phyloP scores from a whole-genome alignment of 2,888 invertebrate species.

The Patella pellucida region DNA sequence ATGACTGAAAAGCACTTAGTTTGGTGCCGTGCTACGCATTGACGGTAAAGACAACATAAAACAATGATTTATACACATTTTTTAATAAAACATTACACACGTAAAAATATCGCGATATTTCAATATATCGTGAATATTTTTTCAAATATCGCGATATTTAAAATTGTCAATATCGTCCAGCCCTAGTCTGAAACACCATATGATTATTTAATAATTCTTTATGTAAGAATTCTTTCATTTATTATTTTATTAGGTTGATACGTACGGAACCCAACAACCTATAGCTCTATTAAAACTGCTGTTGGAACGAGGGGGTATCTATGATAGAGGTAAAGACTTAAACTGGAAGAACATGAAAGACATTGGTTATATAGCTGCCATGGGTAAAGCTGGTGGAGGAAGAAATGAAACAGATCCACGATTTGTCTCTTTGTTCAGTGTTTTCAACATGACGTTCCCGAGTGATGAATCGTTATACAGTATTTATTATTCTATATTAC shows the following conservation, averaged over 20 bases:
- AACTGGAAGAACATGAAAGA: conserved; percentile 91
- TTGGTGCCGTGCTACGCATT: too few species aligned
- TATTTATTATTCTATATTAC: conserved; percentile 86
- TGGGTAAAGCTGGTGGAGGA: conserved; percentile 83
- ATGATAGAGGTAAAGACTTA: conserved; percentile 89
- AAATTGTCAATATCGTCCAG: too few species aligned
- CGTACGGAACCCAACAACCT: conserved; percentile 93
- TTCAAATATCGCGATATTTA: too few species aligned
- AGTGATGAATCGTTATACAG: conserved; percentile 82
- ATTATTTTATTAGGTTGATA: conserved; percentile 74
- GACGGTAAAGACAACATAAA: too few species aligned
- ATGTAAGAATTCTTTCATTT: background rate
- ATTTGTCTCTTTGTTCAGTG: conserved; percentile 91
- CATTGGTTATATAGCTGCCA: conserved; percentile 75
- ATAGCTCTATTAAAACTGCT: conserved; percentile 91
- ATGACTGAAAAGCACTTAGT: too few species aligned
- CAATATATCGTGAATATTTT: too few species aligned
- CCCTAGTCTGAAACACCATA: too few species aligned
- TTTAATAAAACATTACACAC: too few species aligned
- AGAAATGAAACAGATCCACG: conserved; percentile 91
- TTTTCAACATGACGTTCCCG: conserved; percentile 89
- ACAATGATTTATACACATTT: too few species aligned
- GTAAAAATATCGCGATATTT: too few species aligned
- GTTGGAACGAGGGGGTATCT: conserved; percentile 90
- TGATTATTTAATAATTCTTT: background rate